These are phyloP conservation scores for Calliopsis andreniformis DNA, from an alignment of 1,140 invertebrate species.

Conservation along the genomic window DNA sequence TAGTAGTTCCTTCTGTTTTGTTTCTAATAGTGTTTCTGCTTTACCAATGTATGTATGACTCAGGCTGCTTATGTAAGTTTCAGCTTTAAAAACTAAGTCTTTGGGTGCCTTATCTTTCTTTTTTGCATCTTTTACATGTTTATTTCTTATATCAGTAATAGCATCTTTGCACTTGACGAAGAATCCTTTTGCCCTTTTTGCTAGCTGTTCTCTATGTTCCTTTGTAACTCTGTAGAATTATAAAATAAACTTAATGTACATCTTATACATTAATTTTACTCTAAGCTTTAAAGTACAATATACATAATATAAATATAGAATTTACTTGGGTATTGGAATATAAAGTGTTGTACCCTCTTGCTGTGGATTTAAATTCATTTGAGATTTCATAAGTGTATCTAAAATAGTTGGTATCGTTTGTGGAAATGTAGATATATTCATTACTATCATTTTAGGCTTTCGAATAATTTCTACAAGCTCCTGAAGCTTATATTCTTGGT, in stretches of 20 bases:
- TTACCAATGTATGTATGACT: slow-evolving; percentile 85
- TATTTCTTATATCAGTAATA: slow-evolving; percentile 90
- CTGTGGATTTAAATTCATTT: slow-evolving; percentile 96
- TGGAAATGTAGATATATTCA: slow-evolving; percentile 92
- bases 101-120: slow-evolving; percentile 85
- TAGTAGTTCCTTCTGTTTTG: slow-evolving; percentile 89
- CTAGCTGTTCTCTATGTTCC: slow-evolving; percentile 93
- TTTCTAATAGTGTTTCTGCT: slow-evolving; percentile 86
- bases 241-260: slow-evolving; percentile 22
- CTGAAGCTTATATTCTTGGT: slow-evolving; percentile 91
- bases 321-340: slow-evolving; percentile 93
- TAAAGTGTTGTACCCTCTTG: slow-evolving; percentile 95
- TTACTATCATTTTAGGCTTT: slow-evolving; percentile 92
- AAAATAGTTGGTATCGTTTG: slow-evolving; percentile 90
- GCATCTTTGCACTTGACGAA: slow-evolving; percentile 90
- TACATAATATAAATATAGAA: slow-evolving; percentile 19
- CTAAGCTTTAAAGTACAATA: slow-evolving; percentile 3
- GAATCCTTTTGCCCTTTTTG: slow-evolving; percentile 92
- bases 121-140: slow-evolving; percentile 87
- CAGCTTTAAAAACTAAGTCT: slow-evolving; percentile 85
- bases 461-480: slow-evolving; percentile 93
- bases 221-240: slow-evolving; percentile 88
- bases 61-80: slow-evolving; percentile 86
- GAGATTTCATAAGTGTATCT: slow-evolving; percentile 88
- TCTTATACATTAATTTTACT: neutral